Evolutionary conservation across 2,797 vertebrate genomes (phyloP).

Genomic region (Lagothrix lagotricha): DNA sequence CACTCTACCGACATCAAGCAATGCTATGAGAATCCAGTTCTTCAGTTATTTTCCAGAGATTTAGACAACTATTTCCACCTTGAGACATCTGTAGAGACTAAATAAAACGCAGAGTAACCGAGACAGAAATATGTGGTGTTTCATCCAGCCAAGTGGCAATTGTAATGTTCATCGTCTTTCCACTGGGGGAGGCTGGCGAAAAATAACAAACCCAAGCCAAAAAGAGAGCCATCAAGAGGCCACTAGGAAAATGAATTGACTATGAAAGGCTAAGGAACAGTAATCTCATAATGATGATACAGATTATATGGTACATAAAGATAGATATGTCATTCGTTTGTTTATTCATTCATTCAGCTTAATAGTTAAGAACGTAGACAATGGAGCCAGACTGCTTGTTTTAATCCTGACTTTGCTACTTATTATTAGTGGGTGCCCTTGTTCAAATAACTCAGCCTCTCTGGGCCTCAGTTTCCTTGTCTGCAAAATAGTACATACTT

Average conservation of each 20-base stretch:
- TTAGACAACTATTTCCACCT: conserved; percentile 69
- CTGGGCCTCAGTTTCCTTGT: neutral
- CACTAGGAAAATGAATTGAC: neutral
- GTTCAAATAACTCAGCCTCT: neutral
- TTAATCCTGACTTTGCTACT: conserved; percentile 10
- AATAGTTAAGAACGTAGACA: neutral
- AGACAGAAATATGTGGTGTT: conserved; percentile 41
- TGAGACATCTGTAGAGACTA: conserved; percentile 73
- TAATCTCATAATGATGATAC: neutral
- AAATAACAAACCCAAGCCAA: neutral
- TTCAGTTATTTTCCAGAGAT: conserved; percentile 56
- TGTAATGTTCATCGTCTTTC: conserved; percentile 10
- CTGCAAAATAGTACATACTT: neutral
- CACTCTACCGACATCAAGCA: conserved; percentile 33
- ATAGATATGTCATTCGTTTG: neutral
- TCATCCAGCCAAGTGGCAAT: neutral
- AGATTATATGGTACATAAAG: neutral
- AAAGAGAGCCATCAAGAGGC: conserved; percentile 20
- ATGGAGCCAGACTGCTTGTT: neutral
- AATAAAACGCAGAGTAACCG: conserved; percentile 71
- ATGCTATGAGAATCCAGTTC: neutral
- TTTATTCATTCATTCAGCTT: neutral
- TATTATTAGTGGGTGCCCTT: neutral
- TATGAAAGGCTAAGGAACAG: neutral
- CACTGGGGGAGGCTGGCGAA: neutral